A percentile compares a stretch with the other conserved stretches of the same genome.
Evolutionary conservation across 1,140 invertebrate genomes (phyloP).

Genomic region (Drosophila cardini): DNA sequence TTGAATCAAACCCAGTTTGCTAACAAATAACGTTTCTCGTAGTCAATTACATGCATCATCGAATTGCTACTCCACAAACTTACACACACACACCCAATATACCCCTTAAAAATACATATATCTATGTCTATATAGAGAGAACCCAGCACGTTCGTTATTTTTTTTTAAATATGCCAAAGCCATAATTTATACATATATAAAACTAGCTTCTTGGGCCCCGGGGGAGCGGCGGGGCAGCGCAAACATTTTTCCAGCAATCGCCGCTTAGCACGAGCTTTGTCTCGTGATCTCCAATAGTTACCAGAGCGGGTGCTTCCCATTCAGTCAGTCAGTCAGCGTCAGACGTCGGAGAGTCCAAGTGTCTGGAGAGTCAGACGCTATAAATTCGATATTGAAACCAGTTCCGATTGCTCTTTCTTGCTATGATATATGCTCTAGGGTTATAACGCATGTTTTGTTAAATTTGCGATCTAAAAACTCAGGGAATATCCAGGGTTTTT

Average conservation of each 20-base stretch:
- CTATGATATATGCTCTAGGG: background rate
- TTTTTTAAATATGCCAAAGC: constrained; percentile 65
- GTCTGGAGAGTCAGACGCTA: constrained; percentile 21
- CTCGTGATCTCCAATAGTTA: constrained; percentile 60
- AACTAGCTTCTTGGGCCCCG: background rate
- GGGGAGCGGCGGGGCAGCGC: background rate
- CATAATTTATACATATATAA: constrained; percentile 34
- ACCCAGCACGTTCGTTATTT: constrained; percentile 47
- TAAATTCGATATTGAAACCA: constrained; percentile 25
- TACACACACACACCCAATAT: constrained; percentile 14
- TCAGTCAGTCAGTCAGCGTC: constrained; percentile 48
- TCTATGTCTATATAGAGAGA: background rate
- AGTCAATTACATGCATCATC: constrained; percentile 54
- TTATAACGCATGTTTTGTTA: background rate
- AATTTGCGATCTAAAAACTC: background rate
- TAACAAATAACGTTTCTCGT: constrained; percentile 24
- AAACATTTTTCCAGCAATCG: constrained; percentile 24
- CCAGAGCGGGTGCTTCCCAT: constrained; percentile 62
- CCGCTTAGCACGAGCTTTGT: constrained; percentile 69
- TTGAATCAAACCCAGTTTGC: constrained; percentile 40
- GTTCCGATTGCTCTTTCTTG: constrained; percentile 58
- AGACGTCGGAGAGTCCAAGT: too few relatives aligned
- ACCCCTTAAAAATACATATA: constrained; percentile 8
- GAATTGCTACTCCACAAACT: constrained; percentile 45
- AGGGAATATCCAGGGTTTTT: background rate